phyloP scores from a whole-genome alignment of 2,888 invertebrate genomes.

The Drosophila melanocephala region DNA sequence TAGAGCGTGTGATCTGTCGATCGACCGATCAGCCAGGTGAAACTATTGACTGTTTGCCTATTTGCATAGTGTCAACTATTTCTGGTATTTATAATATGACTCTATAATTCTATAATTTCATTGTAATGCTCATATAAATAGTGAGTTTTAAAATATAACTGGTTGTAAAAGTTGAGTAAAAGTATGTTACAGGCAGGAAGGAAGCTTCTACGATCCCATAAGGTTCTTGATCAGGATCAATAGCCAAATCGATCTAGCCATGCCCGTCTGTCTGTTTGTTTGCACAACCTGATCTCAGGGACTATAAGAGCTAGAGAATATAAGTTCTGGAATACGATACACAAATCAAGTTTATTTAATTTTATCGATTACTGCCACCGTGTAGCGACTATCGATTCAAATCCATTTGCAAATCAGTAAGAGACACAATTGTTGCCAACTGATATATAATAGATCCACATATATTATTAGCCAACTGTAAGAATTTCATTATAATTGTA shows the following conservation, averaged over 20 bases:
- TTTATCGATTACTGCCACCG: neutral
- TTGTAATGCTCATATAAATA: neutral
- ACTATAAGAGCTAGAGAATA: neutral
- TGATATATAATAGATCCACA: neutral
- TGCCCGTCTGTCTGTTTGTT: neutral
- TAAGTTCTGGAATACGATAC: neutral
- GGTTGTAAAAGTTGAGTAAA: neutral
- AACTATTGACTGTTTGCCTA: constrained; percentile 3
- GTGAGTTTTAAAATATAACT: neutral
- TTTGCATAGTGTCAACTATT: constrained; percentile 4
- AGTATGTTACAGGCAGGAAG: neutral
- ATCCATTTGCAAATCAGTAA: neutral
- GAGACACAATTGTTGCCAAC: neutral
- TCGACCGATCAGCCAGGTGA: constrained; percentile 6
- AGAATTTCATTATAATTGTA: neutral
- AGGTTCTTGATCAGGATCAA: neutral
- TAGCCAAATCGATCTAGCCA: neutral
- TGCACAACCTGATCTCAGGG: neutral
- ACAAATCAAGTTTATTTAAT: too few relatives aligned
- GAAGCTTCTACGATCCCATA: neutral
- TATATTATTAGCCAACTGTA: neutral
- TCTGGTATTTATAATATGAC: neutral
- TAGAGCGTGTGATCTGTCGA: constrained; percentile 28
- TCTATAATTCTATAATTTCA: neutral
- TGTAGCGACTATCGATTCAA: neutral